phyloP scores from a whole-genome alignment of 2,113 vertebrate genomes.

The Myotis yumanensis region DNA sequence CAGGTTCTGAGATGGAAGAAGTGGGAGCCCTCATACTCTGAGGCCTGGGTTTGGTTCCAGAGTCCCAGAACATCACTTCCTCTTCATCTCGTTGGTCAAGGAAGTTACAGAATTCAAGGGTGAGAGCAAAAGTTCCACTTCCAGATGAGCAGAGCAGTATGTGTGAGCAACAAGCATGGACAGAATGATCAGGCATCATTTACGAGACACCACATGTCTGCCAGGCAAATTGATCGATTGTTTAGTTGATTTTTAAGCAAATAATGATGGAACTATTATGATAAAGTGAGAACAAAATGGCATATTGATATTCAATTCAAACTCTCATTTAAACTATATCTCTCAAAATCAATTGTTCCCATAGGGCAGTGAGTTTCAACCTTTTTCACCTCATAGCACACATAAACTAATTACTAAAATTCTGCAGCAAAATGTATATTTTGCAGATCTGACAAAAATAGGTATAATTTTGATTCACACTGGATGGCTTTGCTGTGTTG shows the following conservation, averaged over 20 bases:
- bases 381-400: not conserved
- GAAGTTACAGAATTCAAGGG: not conserved
- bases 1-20: not conserved
- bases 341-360: not conserved
- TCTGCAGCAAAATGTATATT: not conserved
- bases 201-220: not conserved
- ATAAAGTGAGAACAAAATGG: not conserved
- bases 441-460: not conserved
- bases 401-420: not conserved
- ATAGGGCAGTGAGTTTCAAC: not conserved
- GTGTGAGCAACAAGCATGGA: fast-evolving
- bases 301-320: not conserved
- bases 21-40: not conserved
- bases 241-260: not conserved
- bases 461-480: not conserved
- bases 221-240: not conserved
- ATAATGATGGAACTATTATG: not conserved
- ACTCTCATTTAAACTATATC: not conserved
- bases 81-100: not conserved
- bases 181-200: not conserved
- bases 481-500: not conserved
- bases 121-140: not conserved
- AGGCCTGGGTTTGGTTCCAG: not conserved
- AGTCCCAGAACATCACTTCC: not conserved
- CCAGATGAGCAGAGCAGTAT: not conserved